Evolutionary conservation across 2,888 invertebrate species (phyloP), one percentile per base, ranked within the genome.

Genomic region (Drosophila recens): DNA sequence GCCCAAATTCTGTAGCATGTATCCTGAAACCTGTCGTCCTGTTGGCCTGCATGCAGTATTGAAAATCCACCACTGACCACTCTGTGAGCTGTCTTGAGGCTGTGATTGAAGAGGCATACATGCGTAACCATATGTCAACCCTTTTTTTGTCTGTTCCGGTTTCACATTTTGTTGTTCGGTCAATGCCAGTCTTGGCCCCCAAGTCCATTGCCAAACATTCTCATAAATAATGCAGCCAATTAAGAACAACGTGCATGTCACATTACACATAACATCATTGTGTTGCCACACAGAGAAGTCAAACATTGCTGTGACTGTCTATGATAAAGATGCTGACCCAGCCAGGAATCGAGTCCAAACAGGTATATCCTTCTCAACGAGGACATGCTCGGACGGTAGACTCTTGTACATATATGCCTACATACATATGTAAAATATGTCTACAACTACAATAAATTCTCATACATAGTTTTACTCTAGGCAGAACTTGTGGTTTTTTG

Each of bases 211-310:
- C n/a, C 56, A 23, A 45, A 20, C 5, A 57, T 4, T 33, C 70
- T 73, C 61, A 82, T 84, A 84, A 84, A 84, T 84, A 84, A 84
- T 84, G 80, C 89, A 84, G 83, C 68, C 81, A 88, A 84, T 84
- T 84, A 88, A 75, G 68, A 66, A 53, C 65, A 66, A 54, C 69
- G 67, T 65, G 69, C 80, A 78, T 78, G 83, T 80, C 78, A 72
- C 75, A 72, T 30, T 30, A 30, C 30, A 30, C 61, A 69, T 65
- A 64, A 71, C 77, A 70, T 62, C 76, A 46, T 30, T 30, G 30
- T 30, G 30, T 30, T 30, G 6, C 30, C 36, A 53, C 34, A 36
- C 34, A 17, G 33, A 17, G 4, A 43, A 23, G 36, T 52, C 51
- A 15, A 27, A 77, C 57, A 56, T 66, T 70, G 45, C 40, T 27